Base-by-base conservation (phyloP, 92 coral and sea anemone species). In the Micromussa lordhowensis region DNA sequence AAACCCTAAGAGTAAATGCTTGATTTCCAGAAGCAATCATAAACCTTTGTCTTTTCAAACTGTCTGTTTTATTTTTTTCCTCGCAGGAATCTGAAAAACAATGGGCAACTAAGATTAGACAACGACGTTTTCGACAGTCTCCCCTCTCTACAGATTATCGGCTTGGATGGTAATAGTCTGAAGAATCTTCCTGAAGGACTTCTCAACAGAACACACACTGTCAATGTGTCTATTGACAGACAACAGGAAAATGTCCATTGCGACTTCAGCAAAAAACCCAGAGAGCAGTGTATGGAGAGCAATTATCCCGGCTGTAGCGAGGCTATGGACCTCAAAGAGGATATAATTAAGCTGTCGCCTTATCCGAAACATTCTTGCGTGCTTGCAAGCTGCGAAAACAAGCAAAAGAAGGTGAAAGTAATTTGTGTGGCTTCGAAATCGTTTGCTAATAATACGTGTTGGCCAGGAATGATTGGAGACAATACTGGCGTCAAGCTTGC, bases 401-500 rank as follows among this genome's bases (percentile, higher is more conserved):
- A 94, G 80, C 82, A 91, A 72, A 91, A 75, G 14, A 94, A 86
- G 63, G 85, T 75, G 0, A 74, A 90, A 18, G 90, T 78, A 1
- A 79, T 89, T 54, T 92, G 93, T 76, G 75, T 90, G 78, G 91
- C 87, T 5, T 79, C 93, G 19, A 80, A 86, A 1, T 51, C 82
- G 18, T 79, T 91, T 34, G 91, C 78, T 7, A 94, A 90, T 49
- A 93, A 85, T 55, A 92, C 91, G 7, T 87, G 94, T 29, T 83
- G 94, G 83, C 87, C 88, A 36, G 94, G 95, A 28, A 93, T 95
- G 70, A 93, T 95, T 19, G 98, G 98, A 3, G 87, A 94, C 24
- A 95, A 95, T 31, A 94, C 98, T 1, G 98, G 95, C 78, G 96
- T 95, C 24, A 95, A 95, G 73, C 93, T 95, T 22, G 95, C 98